A percentile compares a stretch with the other conserved stretches of the same genome.
phyloP scores from a whole-genome alignment of 2,113 vertebrate genomes.

The Nesogale talazaci region DNA sequence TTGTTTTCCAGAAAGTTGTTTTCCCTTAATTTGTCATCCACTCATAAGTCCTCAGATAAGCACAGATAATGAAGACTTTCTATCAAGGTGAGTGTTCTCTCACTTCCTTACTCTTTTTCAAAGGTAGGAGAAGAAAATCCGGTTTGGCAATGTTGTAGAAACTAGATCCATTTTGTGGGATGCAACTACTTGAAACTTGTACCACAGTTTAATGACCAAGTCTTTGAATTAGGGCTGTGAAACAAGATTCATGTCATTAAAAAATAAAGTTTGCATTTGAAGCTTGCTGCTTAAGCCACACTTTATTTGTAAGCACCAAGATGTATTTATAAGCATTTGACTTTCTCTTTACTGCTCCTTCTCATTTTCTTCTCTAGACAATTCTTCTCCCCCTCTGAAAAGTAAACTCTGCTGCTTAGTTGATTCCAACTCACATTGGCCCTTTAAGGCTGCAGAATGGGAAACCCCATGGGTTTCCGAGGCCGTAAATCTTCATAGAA shows the following conservation, averaged over 20 bases:
- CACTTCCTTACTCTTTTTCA: constrained; percentile 55
- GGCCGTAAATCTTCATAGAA: not conserved
- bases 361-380: constrained; percentile 58
- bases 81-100: constrained; percentile 84
- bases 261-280: constrained; percentile 55
- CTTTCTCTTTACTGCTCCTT: constrained; percentile 49
- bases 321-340: constrained; percentile 63
- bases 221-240: constrained; percentile 51
- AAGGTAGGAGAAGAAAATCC: constrained; percentile 52
- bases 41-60: constrained; percentile 96
- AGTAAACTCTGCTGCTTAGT: not conserved
- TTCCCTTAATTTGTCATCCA: constrained; percentile 89
- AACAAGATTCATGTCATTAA: constrained; percentile 47
- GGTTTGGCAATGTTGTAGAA: constrained; percentile 44
- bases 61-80: constrained; percentile 93
- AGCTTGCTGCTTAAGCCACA: constrained; percentile 47
- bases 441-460: not conserved
- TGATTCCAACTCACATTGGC: not conserved
- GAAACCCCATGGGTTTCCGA: not conserved
- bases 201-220: constrained; percentile 28
- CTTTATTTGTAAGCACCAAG: constrained; percentile 27
- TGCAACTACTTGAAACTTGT: constrained; percentile 50
- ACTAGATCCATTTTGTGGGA: constrained; percentile 43
- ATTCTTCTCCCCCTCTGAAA: not conserved
- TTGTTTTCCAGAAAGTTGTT: constrained; percentile 1